Base-by-base conservation (phyloP, 1,140 invertebrate species). In the Drosophila subpulchrella region DNA sequence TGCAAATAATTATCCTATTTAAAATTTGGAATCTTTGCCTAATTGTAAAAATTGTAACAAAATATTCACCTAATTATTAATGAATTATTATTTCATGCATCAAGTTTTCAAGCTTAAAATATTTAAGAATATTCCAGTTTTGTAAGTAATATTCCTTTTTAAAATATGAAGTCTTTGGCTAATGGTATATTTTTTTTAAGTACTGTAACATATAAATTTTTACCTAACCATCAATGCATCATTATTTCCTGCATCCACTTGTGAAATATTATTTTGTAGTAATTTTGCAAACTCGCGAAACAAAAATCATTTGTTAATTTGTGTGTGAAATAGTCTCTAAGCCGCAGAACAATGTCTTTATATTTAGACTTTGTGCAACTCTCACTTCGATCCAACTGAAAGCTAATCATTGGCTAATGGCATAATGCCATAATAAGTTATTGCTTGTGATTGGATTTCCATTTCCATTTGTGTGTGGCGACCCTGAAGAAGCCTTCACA, bases 401-500 rank as follows among this genome's bases (percentile, higher is more conserved):
- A 61, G 48, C 61, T 67, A 81, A 81, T 77, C 68, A 54, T 56
- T 41, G 62, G 34, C 41, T 74, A 62, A 66, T 76, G 58, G 57
- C 67, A 58, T 54, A 57, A 67, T 58, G 38, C 58, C 72, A 44
- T 56, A 74, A 62, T 56, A 55, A 42, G 38, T 47, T 63, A 74
- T 75, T 75, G 68, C 62, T 27, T 76, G 38, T 72, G 65, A 72
- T 72, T 42, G 48, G 41, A 71, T 72, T 58, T 79, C 73, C 72
- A 79, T 75, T 75, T 82, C 55, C 55, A 65, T 47, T 59, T 68
- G 32, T 66, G 36, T 66, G 72, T 63, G 65, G 72, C 50, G 78
- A 71, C 77, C 66, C 36, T 59, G 61, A 67, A 63, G 81, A 85
- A 85, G 81, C 68, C 81, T 85, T 85, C 74, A 71, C 60, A 66